A percentile compares a stretch with the other conserved stretches of the same genome.
Conservation (phyloP, 2,797 vertebrate species). For the Onychomys torridus region DNA sequence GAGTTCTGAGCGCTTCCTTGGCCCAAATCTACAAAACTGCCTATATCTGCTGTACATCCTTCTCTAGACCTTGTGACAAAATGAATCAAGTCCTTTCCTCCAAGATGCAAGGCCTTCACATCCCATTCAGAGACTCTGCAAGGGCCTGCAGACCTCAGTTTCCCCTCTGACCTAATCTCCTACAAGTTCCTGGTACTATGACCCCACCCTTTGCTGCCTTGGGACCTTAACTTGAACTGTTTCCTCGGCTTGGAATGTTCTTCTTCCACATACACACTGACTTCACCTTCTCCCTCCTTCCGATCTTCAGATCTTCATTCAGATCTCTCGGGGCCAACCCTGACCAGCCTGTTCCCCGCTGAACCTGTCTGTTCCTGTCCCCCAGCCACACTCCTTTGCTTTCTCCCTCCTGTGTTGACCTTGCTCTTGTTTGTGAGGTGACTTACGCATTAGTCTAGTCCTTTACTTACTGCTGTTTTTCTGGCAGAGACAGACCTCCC, state of each 20-base stretch:
- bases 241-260: not conserved
- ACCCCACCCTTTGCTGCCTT: not conserved
- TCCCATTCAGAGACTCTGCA: not conserved
- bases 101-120: not conserved
- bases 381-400: not conserved
- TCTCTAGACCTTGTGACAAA: not conserved
- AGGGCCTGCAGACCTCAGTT: not conserved
- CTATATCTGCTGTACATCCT: not conserved
- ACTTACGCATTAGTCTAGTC: not conserved
- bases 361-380: not conserved
- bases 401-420: not conserved
- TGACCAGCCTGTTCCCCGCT: not conserved
- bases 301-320: not conserved
- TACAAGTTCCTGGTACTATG: not conserved
- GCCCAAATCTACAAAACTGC: not conserved
- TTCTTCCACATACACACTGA: not conserved
- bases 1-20: constrained; percentile 22
- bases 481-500: not conserved
- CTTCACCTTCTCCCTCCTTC: not conserved
- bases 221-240: not conserved
- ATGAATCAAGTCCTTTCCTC: not conserved
- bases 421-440: constrained; percentile 38
- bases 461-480: not conserved
- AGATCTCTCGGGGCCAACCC: not conserved
- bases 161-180: not conserved